Percentiles rank a stretch among this genome's conserved stretches.
Evolutionary conservation across 2,888 invertebrate species (phyloP).

Genomic region (Cheilosia scutellata): DNA sequence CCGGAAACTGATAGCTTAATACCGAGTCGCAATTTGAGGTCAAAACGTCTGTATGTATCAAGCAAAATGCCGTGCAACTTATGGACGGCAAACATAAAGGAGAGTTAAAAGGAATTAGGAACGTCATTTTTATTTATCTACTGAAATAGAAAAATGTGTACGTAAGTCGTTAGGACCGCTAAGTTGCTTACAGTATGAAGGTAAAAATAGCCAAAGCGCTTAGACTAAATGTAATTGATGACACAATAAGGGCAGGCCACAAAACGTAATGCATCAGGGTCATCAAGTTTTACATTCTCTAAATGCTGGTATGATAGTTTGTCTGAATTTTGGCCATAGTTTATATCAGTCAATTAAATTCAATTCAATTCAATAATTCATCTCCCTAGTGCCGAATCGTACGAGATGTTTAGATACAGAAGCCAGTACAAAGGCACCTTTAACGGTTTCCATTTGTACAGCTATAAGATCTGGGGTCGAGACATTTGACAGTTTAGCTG

Average conservation of each 20-base stretch:
- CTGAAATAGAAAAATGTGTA: conserved; percentile 16
- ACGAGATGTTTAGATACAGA: no score
- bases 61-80: conserved; percentile 57
- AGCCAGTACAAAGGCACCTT: no score
- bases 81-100: conserved; percentile 51
- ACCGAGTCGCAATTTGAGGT: conserved; percentile 69
- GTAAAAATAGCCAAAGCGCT: not conserved
- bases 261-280: no score
- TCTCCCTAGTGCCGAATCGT: no score
- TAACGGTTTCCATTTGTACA: no score
- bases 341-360: no score
- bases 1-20: conserved; percentile 73
- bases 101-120: conserved; percentile 67
- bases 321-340: no score
- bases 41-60: conserved; percentile 56
- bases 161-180: conserved; percentile 40
- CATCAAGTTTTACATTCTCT: no score
- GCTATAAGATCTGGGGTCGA: no score
- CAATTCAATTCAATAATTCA: no score
- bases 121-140: conserved; percentile 66
- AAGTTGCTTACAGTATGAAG: conserved; percentile 30
- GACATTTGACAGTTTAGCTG: no score
- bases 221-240: not conserved
- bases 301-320: no score
- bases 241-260: not conserved